Evolutionary conservation across 1,140 invertebrate genomes (phyloP).

Genomic region (Magallana ariakensis): DNA sequence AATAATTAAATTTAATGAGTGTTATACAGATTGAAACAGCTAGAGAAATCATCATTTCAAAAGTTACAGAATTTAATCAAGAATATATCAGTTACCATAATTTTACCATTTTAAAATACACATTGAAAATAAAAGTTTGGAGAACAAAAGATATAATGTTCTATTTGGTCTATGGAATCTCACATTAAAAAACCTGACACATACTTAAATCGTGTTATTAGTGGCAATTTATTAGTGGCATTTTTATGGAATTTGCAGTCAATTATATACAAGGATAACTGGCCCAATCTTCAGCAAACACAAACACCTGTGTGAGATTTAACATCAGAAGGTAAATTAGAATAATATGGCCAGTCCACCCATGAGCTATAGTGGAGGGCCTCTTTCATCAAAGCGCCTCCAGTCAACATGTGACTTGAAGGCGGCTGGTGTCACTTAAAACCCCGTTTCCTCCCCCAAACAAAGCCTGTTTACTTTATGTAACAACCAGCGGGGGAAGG

Average conservation of each 20-base stretch:
- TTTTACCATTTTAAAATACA: too few species aligned
- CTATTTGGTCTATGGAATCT: too few species aligned
- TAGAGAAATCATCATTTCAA: too few species aligned
- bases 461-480: background rate
- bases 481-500: background rate
- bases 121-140: too few species aligned
- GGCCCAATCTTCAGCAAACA: slow-evolving; percentile 2
- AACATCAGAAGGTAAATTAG: background rate
- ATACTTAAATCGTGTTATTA: too few species aligned
- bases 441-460: background rate
- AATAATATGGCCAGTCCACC: background rate
- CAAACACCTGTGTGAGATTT: background rate
- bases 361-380: background rate
- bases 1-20: too few species aligned
- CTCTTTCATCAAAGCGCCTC: background rate
- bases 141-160: too few species aligned
- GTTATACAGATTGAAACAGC: too few species aligned
- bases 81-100: too few species aligned
- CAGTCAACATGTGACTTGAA: background rate
- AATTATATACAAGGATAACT: slow-evolving; percentile 18
- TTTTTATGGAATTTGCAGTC: background rate
- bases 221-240: background rate
- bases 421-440: background rate
- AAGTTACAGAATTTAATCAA: too few species aligned
- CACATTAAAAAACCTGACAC: too few species aligned